Evolutionary conservation across 2,888 invertebrate species (phyloP).

Genomic region (Isoperla grammatica): DNA sequence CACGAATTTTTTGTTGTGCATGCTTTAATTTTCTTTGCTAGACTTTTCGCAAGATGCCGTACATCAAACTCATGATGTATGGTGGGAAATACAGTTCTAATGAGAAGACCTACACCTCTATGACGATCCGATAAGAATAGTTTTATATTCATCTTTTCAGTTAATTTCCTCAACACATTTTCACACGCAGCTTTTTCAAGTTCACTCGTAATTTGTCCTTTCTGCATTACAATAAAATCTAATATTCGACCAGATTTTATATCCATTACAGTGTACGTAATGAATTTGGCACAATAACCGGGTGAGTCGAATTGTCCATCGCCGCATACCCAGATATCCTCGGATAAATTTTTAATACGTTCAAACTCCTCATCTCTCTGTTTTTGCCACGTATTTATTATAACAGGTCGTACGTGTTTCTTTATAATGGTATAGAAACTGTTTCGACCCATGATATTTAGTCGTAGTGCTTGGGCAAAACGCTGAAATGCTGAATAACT

Average conservation of each 20-base stretch:
- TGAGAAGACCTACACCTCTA: not conserved
- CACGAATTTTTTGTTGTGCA: not conserved
- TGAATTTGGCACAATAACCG: not conserved
- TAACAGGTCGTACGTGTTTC: not conserved
- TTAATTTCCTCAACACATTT: not conserved
- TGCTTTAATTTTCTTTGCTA: constrained; percentile 1
- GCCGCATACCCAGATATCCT: not conserved
- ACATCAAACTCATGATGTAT: not conserved
- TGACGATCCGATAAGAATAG: not conserved
- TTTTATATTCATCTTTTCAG: not conserved
- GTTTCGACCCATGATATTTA: not conserved
- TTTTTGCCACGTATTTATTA: not conserved
- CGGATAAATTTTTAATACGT: not conserved
- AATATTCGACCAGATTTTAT: not conserved
- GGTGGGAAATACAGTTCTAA: not conserved
- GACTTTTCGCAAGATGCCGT: constrained; percentile 6
- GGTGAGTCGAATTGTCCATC: not conserved
- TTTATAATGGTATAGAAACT: constrained; percentile 1
- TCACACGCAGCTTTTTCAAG: not conserved
- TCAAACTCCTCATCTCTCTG: not conserved
- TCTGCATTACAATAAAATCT: constrained; percentile 9
- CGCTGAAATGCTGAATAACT: not conserved
- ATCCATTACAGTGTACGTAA: constrained; percentile 1
- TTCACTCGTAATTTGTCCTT: constrained; percentile 1
- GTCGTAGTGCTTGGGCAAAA: not conserved